Percentiles rank a stretch among this genome's conserved stretches.
Evolutionary conservation across 1,140 invertebrate species (phyloP).

Genomic region (Thereuonema tuberculata): DNA sequence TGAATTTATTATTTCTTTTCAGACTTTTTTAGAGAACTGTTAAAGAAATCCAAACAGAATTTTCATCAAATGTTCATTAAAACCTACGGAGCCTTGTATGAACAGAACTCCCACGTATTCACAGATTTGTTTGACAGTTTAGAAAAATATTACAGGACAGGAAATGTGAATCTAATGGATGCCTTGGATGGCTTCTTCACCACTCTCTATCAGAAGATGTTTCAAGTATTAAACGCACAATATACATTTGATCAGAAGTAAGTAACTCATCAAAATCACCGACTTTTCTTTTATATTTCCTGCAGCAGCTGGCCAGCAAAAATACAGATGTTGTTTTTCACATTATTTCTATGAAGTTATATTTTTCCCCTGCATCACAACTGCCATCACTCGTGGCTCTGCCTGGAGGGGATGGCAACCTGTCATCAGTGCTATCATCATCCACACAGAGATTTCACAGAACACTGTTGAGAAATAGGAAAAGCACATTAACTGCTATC

Average conservation of each 20-base stretch:
- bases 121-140: constrained; percentile 77
- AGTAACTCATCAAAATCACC: too few relatives aligned
- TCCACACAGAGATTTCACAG: too few relatives aligned
- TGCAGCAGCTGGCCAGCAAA: too few relatives aligned
- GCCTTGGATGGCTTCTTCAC: constrained; percentile 88
- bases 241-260: constrained; percentile 75
- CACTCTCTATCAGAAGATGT: constrained; percentile 89
- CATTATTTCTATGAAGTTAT: too few relatives aligned
- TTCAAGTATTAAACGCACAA: constrained; percentile 79
- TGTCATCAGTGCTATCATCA: too few relatives aligned
- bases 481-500: too few relatives aligned
- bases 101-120: constrained; percentile 85
- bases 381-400: too few relatives aligned
- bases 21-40: constrained; percentile 76
- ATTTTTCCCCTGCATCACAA: not conserved
- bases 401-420: too few relatives aligned
- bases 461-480: too few relatives aligned
- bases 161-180: constrained; percentile 61
- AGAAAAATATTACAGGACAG: constrained; percentile 74
- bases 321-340: too few relatives aligned
- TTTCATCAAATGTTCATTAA: constrained; percentile 88
- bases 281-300: not conserved
- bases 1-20: constrained; percentile 24
- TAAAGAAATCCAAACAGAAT: constrained; percentile 63
- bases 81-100: constrained; percentile 90